Base-by-base conservation (phyloP, 2,113 vertebrate genomes). In the Paracanthobrama guichenoti region DNA sequence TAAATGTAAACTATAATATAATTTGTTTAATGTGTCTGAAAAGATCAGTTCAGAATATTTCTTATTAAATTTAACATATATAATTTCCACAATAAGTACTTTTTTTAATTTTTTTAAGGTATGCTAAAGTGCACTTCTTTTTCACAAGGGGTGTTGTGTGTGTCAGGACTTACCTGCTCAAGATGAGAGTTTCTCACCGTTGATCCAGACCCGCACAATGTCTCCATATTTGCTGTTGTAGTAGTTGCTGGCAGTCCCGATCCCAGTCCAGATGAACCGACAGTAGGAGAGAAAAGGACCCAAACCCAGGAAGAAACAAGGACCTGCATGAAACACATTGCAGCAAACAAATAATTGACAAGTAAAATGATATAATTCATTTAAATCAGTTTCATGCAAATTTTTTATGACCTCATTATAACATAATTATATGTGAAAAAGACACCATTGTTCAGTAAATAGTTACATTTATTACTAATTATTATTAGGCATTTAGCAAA, bases 171-270 rank as follows among this genome's bases (percentile, higher is more conserved):
- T 90, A 97, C 98, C 96, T 98, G 97, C 98, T 98, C 83, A 98
- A 94, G 66, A 99, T 93, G 62, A 98, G 95, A 0, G 97, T 99
- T 89, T 99, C 90, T 98, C 96, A 12, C 97, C 97, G 6, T 94
- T 89, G 88, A 99, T 97, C 98, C 98, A 99, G 50, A 99, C 97
- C 88, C 97, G 92, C 66, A 95, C 95, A 14, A 98, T 96, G 79
- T 98, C 97, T 79, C 98, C 98, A 0, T 99, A 99, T 20, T 94
- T 96, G 75, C 90, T 92, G 79, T 97, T 99, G 93, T 99, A 99
- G 91, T 97, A 99, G 92, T 99, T 97, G 89, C 96, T 96, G 85
- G 98, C 97, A 0, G 92, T 96, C 31, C 98, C 97, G 0, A 98
- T 95, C 24, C 98, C 98, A 83, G 95, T 97, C 96, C 97, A 97